Evolutionary conservation across 2,113 vertebrate genomes (phyloP).

Genomic region (Neoarius graeffei): DNA sequence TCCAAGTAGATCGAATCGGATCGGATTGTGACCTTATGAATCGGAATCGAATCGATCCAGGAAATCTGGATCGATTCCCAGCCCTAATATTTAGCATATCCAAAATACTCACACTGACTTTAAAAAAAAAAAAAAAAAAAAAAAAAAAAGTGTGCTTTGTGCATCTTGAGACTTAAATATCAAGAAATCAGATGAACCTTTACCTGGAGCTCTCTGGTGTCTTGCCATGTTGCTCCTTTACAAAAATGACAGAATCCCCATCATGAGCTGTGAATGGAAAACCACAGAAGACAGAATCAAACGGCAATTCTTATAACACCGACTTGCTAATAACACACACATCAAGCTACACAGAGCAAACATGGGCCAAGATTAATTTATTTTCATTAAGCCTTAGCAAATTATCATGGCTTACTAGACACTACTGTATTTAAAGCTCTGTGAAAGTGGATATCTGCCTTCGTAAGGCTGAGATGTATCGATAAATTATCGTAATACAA

Average conservation of each 20-base stretch:
- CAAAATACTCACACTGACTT: not conserved
- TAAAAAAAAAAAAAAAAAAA: too few relatives aligned
- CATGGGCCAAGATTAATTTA: not conserved
- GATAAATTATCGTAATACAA: too few relatives aligned
- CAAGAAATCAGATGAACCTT: constrained; percentile 40
- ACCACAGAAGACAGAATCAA: not conserved
- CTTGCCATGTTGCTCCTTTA: constrained; percentile 84
- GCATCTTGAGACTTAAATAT: not conserved
- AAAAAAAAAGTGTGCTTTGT: not conserved
- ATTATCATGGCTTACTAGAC: not conserved
- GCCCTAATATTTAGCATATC: not conserved
- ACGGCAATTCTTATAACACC: not conserved
- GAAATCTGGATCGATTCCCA: too few relatives aligned
- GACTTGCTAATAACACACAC: not conserved
- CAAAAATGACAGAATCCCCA: constrained; percentile 88
- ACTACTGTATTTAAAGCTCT: not conserved
- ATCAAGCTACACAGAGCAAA: not conserved
- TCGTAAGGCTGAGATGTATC: too few relatives aligned
- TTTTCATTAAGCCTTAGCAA: not conserved
- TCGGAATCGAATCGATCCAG: too few relatives aligned
- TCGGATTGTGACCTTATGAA: too few relatives aligned
- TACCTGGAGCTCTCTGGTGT: constrained; percentile 78
- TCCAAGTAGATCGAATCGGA: too few relatives aligned
- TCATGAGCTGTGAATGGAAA: constrained; percentile 66
- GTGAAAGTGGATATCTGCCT: not conserved